These are phyloP conservation scores for Caretta caretta DNA, from an alignment of 2,113 vertebrate species.

Conservation along the genomic window DNA sequence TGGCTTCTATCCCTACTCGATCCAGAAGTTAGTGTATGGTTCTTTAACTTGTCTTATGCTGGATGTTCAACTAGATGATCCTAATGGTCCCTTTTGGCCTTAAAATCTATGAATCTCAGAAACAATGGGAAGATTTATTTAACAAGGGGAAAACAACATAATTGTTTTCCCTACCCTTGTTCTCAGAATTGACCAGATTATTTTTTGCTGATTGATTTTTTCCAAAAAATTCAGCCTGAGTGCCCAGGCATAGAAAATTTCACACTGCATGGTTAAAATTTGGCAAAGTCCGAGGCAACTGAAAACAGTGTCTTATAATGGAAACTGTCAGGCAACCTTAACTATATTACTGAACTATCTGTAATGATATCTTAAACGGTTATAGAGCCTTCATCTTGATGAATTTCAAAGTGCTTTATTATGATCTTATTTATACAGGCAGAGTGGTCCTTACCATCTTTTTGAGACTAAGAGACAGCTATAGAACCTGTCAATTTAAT, in stretches of 20 bases:
- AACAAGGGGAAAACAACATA: background rate
- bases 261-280: background rate
- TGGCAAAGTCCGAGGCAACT: no score
- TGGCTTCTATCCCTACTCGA: background rate
- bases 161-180: background rate
- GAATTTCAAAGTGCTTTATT: background rate
- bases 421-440: background rate
- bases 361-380: background rate
- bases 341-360: background rate
- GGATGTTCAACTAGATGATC: background rate
- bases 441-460: background rate
- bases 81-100: background rate
- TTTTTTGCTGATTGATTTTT: background rate
- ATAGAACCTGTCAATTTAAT: background rate
- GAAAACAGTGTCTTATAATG: no score
- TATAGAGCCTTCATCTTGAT: background rate
- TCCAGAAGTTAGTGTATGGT: background rate
- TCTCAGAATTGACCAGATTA: background rate
- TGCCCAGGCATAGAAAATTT: background rate
- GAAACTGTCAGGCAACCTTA: no score
- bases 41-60: background rate
- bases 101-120: background rate
- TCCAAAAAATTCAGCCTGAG: background rate
- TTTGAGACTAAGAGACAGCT: background rate
- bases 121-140: background rate